Percentiles rank a stretch among this genome's conserved stretches.
Evolutionary conservation across 2,113 vertebrate genomes (phyloP).

Genomic region (Scalopus aquaticus): DNA sequence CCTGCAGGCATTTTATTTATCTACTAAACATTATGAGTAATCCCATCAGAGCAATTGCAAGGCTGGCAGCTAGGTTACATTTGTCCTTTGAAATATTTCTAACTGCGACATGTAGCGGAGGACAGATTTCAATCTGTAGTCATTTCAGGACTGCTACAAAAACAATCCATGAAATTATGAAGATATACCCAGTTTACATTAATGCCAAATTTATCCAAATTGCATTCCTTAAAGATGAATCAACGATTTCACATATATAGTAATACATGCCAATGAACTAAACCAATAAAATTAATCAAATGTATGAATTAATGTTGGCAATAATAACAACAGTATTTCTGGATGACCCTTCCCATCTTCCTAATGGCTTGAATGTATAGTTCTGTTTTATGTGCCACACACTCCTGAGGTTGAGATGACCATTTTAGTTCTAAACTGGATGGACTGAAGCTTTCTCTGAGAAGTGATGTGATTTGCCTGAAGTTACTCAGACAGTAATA

Average conservation of each 20-base stretch:
- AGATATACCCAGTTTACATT: neutral
- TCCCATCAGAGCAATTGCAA: constrained; percentile 26
- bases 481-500: neutral
- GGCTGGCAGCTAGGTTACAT: neutral
- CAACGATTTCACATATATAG: neutral
- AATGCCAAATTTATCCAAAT: neutral
- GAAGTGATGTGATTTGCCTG: neutral
- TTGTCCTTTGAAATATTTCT: neutral
- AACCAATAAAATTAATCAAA: neutral
- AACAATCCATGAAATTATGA: neutral
- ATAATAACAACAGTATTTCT: neutral
- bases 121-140: neutral
- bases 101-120: neutral
- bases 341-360: neutral
- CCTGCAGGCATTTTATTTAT: neutral
- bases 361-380: neutral
- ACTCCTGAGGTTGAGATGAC: neutral
- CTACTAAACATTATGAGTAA: constrained; percentile 35
- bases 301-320: neutral
- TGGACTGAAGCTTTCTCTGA: neutral
- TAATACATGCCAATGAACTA: neutral
- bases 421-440: neutral
- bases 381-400: neutral
- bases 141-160: neutral
- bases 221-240: neutral